These are phyloP conservation scores for Stomatorhinus walkeri DNA, from an alignment of 2,797 vertebrate genomes.

Conservation along the genomic window DNA sequence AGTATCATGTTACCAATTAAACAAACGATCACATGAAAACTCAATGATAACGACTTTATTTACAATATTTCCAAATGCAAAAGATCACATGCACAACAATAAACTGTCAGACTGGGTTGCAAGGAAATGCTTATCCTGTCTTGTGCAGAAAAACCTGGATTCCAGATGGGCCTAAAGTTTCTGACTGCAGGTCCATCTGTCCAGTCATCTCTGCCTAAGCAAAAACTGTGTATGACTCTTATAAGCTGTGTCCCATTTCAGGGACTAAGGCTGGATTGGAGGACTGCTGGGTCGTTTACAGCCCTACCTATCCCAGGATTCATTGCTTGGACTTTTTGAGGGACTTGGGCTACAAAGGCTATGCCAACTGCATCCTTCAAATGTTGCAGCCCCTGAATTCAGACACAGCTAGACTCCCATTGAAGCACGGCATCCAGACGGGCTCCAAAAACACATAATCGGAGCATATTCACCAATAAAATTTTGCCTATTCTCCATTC, in stretches of 20 bases:
- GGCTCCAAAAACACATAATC: background rate
- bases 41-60: background rate
- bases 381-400: background rate
- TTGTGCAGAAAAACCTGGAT: background rate
- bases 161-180: background rate
- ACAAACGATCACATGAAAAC: background rate
- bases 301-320: background rate
- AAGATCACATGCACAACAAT: background rate
- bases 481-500: background rate
- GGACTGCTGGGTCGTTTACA: background rate
- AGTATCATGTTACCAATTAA: background rate
- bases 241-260: background rate
- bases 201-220: background rate
- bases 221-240: background rate
- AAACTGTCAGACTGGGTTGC: background rate
- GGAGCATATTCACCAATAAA: too few species aligned
- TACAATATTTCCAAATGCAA: background rate
- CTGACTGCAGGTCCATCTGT: background rate
- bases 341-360: background rate
- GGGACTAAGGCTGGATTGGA: background rate
- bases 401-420: background rate
- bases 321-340: background rate
- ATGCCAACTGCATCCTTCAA: background rate
- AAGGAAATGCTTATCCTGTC: background rate
- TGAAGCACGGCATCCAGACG: background rate